Evolutionary conservation across 2,797 vertebrate species (phyloP).

Genomic region (Poecilia wingei): DNA sequence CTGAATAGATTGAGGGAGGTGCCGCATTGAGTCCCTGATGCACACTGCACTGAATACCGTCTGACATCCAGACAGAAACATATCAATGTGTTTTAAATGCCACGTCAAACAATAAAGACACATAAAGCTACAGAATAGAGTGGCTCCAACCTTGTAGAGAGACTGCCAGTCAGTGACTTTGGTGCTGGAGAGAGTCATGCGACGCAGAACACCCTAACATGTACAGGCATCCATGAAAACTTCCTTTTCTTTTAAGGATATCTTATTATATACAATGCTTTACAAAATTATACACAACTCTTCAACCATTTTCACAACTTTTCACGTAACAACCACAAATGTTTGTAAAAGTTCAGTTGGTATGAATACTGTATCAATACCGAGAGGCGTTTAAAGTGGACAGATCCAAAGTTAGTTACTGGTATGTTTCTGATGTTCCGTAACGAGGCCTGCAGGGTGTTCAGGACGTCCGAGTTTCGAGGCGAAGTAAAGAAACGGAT

Average conservation of each 20-base stretch:
- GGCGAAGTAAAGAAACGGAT: conserved; percentile 91
- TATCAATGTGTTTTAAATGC: not conserved
- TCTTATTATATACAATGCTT: not conserved
- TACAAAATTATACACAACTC: not conserved
- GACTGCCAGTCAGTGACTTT: conserved; percentile 93
- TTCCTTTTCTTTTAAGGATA: not conserved
- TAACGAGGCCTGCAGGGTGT: conserved; percentile 87
- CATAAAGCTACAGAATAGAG: not conserved
- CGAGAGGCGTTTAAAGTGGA: not conserved
- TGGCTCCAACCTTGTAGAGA: conserved; percentile 87
- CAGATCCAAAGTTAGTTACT: conserved; percentile 64
- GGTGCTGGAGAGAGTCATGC: conserved; percentile 91
- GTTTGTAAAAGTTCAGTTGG: not conserved
- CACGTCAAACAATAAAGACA: not conserved
- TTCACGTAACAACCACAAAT: not conserved
- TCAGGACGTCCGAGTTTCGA: conserved; percentile 85
- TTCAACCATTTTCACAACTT: not conserved
- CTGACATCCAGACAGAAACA: conserved; percentile 63
- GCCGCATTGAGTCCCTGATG: conserved; percentile 88
- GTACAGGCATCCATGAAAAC: conserved; percentile 37
- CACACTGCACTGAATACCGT: conserved; percentile 90
- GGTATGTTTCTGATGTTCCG: conserved; percentile 92
- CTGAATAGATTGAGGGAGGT: conserved; percentile 86
- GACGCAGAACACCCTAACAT: conserved; percentile 87
- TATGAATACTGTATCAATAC: not conserved